Evolutionary conservation across 2,113 vertebrate genomes (phyloP), one percentile per base, ranked within the genome.

Genomic region (Gymnarchus niloticus): DNA sequence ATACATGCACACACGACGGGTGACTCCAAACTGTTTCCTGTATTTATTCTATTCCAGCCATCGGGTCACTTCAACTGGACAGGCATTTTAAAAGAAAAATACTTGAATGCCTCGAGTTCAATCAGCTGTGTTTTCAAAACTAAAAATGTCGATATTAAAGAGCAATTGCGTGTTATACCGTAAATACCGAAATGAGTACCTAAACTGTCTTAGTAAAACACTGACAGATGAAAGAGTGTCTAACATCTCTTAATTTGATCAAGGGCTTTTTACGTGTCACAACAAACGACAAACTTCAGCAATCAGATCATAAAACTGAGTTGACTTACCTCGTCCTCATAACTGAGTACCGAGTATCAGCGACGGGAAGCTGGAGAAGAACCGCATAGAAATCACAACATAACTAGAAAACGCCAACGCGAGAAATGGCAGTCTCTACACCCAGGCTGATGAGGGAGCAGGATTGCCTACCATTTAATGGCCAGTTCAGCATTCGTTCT

Each of bases 381-480:
- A 37, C 14, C 33, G 41, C 14, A n/a, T 41, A 78, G 76, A 78
- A n/a, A 46, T 48, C 46, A 78, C 33, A 48, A 73, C 1, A 33
- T 46, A 23, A 9, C 44, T 78, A 78, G 76, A 48, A 78, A 78
- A n/a, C 21, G 44, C 76, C 76, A 0, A 25, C 21, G 6, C 46
- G 6, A n/a, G 46, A 78, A 78, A 78, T 78, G 76, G 76, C 76
- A n/a, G 76, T 48, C 41, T 12, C 76, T 78, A 41, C 76, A 78
- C 76, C 23, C 76, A 78, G 44, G 37, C 44, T 48, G 37, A 0
- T 37, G 5, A 12, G 37, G 37, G 4, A 65, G 25, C 9, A 14
- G 28, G 1, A 28, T 65, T 65, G 3, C 59, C 25, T 65, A 65
- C 25, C 33, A 17, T 1, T 69, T 33, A 4, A 21, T 10, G 10